These are phyloP conservation scores for Valencia hispanica DNA, from an alignment of 2,797 vertebrate genomes.

Conservation along the genomic window DNA sequence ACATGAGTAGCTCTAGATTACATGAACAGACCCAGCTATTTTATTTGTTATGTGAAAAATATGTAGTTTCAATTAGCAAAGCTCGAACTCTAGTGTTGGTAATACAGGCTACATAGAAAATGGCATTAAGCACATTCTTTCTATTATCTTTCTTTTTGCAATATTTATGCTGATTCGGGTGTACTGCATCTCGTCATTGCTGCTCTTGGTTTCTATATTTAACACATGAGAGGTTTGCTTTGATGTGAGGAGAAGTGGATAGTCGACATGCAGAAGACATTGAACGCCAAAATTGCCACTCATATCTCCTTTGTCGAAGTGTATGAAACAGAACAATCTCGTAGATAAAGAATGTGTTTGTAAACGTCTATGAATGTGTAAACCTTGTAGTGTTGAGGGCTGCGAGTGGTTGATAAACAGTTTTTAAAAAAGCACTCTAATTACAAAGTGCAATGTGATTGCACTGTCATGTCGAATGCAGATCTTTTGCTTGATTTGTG, in stretches of 20 bases:
- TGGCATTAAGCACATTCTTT: neutral
- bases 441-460: slow-evolving; percentile 3
- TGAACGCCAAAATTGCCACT: neutral
- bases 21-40: neutral
- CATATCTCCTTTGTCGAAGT: neutral
- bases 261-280: neutral
- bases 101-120: neutral
- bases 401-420: neutral
- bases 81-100: neutral
- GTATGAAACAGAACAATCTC: neutral
- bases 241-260: neutral
- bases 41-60: neutral
- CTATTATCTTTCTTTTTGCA: neutral
- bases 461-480: slow-evolving; percentile 4
- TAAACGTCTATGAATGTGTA: neutral
- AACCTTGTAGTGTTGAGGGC: neutral
- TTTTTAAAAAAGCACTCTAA: neutral
- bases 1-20: neutral
- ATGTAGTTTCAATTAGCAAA: neutral
- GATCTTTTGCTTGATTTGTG: neutral
- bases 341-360: neutral
- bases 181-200: neutral
- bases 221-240: neutral
- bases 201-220: neutral
- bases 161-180: neutral